Base-by-base conservation (phyloP, 2,888 invertebrate genomes). In the Nephrotoma guestfalica region DNA sequence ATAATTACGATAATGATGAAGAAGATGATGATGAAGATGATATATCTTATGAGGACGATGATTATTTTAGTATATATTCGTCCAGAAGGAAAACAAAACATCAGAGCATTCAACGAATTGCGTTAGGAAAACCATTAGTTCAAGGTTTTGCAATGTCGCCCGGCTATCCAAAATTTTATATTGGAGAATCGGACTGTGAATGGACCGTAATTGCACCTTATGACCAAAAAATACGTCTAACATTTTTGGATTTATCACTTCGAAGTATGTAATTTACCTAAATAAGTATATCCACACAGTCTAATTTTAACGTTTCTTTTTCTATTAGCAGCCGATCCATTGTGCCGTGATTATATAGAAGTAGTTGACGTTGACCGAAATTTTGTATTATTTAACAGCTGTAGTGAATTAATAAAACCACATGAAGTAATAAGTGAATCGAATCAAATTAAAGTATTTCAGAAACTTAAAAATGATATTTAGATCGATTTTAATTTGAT, bases 151-250 rank as follows among this genome's bases (percentile, higher is more conserved):
- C 95, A 88, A 93, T 94, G 47, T 94, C 94, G 88, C 96, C 96
- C 0, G 96, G 96, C 6, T 96, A 96, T 90, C 96, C 96, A 0
- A 93, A 94, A 88, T 95, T 93, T 91, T 96, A 96, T 90, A 92
- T 95, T 13, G 95, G 95, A 0, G 93, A 93, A 57, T 90, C 90
- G 89, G 90, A 93, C 88, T 96, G 96, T 90, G 92, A 93, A 57
- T 96, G 96, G 96, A 93, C 92, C 87, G 92, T 96, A 87, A 91
- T 91, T 84, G 94, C 94, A 0, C 91, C 93, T 85, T 92, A 93
- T 0, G 94, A 94, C 87, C 95, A 95, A 89, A 92, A 92, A 89
- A 93, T 96, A 86, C 92, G 93, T 88, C 90, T 96, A 86, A 94
- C 94, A 0, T 91, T 96, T 45, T 91, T 96, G 88, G 96, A 96